Conservation (phyloP, 2,888 invertebrate genomes). For the Watsonalla binaria region DNA sequence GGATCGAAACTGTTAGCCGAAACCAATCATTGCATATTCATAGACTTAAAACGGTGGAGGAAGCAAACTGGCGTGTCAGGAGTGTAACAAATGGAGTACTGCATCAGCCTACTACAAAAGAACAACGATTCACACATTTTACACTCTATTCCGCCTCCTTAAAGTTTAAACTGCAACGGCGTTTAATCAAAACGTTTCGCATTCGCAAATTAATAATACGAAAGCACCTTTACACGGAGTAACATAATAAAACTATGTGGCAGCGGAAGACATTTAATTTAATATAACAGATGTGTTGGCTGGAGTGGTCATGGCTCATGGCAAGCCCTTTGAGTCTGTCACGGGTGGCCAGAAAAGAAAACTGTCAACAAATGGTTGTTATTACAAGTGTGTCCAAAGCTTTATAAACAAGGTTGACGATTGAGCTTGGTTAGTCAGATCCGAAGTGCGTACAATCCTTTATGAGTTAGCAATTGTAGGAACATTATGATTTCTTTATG, state of each 20-base stretch:
- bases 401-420: conserved; percentile 61
- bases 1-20: background rate
- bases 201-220: conserved; percentile 21
- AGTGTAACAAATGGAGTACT: background rate
- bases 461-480: too few species aligned
- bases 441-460: too few species aligned
- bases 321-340: conserved; percentile 68
- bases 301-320: conserved; percentile 51
- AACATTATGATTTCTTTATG: too few species aligned
- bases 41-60: background rate
- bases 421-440: conserved; percentile 31
- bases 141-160: background rate
- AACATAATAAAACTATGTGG: conserved; percentile 39
- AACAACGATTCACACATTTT: background rate
- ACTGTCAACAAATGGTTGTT: conserved; percentile 65
- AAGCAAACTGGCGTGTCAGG: background rate
- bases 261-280: conserved; percentile 60
- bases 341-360: conserved; percentile 54
- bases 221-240: conserved; percentile 24
- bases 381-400: conserved; percentile 64
- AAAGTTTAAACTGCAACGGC: background rate
- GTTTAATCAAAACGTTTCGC: conserved; percentile 2
- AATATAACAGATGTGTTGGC: conserved; percentile 64
- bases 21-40: background rate
- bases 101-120: background rate